These are phyloP conservation scores for Antedon mediterranea DNA, from an alignment of 53 echinoderm and acorn worm species.

Conservation along the genomic window DNA sequence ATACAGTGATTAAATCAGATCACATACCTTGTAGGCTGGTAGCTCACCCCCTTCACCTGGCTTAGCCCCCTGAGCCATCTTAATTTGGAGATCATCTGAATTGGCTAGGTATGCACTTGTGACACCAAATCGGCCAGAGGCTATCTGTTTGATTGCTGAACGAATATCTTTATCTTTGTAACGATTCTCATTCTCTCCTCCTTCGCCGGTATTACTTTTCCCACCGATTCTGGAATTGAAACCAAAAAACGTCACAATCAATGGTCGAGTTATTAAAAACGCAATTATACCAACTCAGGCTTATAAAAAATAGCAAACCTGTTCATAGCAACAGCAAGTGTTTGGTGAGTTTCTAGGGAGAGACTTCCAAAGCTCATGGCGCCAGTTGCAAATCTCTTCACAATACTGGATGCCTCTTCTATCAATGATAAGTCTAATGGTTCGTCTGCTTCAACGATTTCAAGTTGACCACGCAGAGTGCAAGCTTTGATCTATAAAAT, in stretches of 20 bases:
- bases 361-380: conserved; percentile 99
- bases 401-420: conserved; percentile 69
- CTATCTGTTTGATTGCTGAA: conserved; percentile 93
- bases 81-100: conserved; percentile 89
- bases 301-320: conserved; percentile 20
- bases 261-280: no score
- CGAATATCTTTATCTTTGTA: conserved; percentile 37
- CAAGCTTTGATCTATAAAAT: conserved; percentile 60
- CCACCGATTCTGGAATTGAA: conserved; percentile 51
- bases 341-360: conserved; percentile 80
- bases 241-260: not conserved
- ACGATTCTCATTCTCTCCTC: conserved; percentile 67
- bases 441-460: conserved; percentile 32
- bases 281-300: no score
- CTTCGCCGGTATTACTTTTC: conserved; percentile 92
- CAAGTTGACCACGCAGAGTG: conserved; percentile 86
- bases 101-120: conserved; percentile 90
- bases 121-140: conserved; percentile 89
- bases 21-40: conserved; percentile 66
- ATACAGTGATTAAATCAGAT: no score
- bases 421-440: conserved; percentile 68
- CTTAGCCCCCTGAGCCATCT: conserved; percentile 99
- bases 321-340: conserved; percentile 92
- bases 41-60: conserved; percentile 99
- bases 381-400: conserved; percentile 85